Evolutionary conservation across 2,797 vertebrate genomes (phyloP), one percentile per base, ranked within the genome.

Genomic region (Cottoperca gobio): DNA sequence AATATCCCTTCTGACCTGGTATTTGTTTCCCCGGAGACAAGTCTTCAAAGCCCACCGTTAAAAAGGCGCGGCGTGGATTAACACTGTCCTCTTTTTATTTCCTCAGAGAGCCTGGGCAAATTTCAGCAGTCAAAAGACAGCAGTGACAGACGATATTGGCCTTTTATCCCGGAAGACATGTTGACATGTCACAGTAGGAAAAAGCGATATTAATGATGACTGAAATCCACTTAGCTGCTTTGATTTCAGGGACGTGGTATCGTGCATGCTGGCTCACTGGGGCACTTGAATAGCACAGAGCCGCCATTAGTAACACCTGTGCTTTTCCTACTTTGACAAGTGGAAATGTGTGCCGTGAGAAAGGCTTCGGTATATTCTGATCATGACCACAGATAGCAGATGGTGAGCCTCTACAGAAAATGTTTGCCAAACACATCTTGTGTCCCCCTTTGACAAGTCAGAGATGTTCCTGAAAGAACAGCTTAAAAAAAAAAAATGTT

Each of bases 1-100:
- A 78, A 87, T 88, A 88, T 88, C 91, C 82, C 85, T 46, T 59
- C 59, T 50, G 83, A 76, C 42, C 55, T 60, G 65, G 37, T 63
- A 77, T 91, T 93, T 91, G 88, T 91, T 84, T 92, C 92, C 84
- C 87, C 3, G 57, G 82, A 77, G 89, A 89, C 42, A 0, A 6
- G 23, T 31, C 55, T 80, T 90, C 84, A 89, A 89, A 92, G 86
- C 58, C 59, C 60, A 12, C 42, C 49, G 73, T 89, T 82, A 86
- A 84, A 91, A 62, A 76, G 37, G 50, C 8, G 10, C 73, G 28
- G 54, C 67, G 10, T 11, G 80, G 83, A 91, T 92, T 92, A 86
- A 87, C 63, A 59, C 42, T 82, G 86, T 75, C 82, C 62, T 9
- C 75, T 76, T 54, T 79, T 92, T 84, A 93, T 94, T 93, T 93